Evolutionary conservation across 2,888 invertebrate genomes (phyloP).

Genomic region (Schizotus pectinicornis): DNA sequence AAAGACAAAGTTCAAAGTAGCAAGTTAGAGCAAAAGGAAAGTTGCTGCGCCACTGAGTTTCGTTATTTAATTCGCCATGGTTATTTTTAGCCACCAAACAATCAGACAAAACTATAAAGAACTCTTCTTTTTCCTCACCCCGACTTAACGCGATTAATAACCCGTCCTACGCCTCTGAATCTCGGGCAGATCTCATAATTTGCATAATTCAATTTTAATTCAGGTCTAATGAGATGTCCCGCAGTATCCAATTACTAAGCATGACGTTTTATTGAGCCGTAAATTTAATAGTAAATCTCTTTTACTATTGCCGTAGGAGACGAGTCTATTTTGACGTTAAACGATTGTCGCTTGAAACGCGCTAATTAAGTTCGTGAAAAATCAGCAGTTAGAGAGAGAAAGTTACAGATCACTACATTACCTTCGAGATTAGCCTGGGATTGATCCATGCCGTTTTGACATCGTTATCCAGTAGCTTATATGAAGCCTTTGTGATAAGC

Average conservation of each 20-base stretch:
- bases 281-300: conserved; percentile 43
- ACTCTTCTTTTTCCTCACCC: too few species aligned
- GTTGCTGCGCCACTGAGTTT: too few species aligned
- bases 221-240: conserved; percentile 31
- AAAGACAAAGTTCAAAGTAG: too few species aligned
- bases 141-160: too few species aligned
- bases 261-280: conserved; percentile 43
- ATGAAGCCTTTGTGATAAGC: conserved; percentile 61
- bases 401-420: conserved; percentile 47
- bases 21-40: too few species aligned
- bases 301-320: conserved; percentile 36
- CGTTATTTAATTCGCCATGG: too few species aligned
- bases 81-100: too few species aligned
- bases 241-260: conserved; percentile 40
- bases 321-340: conserved; percentile 18
- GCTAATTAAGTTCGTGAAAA: conserved; percentile 21
- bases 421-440: conserved; percentile 65
- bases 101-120: too few species aligned
- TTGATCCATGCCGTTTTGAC: conserved; percentile 67
- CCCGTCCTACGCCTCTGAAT: too few species aligned
- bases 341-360: conserved; percentile 14
- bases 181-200: conserved; percentile 4
- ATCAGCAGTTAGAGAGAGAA: conserved; percentile 11
- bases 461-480: conserved; percentile 64
- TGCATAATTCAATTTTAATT: conserved; percentile 27